Percentiles rank a stretch among this genome's conserved stretches.
Evolutionary conservation across 2,888 invertebrate genomes (phyloP).

Genomic region (Drosophila leonis): DNA sequence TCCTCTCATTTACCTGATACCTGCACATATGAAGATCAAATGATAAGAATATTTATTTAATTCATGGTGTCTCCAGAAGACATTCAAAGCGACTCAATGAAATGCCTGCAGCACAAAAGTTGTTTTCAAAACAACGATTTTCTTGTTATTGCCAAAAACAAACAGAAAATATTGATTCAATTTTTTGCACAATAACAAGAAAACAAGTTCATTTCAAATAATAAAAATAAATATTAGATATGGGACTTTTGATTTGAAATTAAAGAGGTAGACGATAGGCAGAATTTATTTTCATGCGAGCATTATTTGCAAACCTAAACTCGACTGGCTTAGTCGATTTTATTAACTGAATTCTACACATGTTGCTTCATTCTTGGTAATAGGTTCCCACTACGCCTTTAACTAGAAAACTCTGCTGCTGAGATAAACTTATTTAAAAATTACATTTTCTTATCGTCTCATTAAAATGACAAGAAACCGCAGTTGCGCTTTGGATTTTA

Average conservation of each 20-base stretch:
- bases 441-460: no score
- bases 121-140: constrained; percentile 25
- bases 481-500: background rate
- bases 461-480: background rate
- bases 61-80: constrained; percentile 35
- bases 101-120: constrained; percentile 36
- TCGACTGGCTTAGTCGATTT: background rate
- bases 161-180: background rate
- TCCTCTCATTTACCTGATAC: background rate
- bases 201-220: constrained; percentile 4
- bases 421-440: background rate
- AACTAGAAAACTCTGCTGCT: background rate
- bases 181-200: constrained; percentile 5
- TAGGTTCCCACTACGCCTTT: background rate
- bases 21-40: constrained; percentile 42
- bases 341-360: background rate
- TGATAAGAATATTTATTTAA: constrained; percentile 65
- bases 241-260: background rate
- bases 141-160: constrained; percentile 26
- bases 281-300: background rate
- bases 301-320: background rate
- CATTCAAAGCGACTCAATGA: constrained; percentile 38
- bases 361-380: background rate
- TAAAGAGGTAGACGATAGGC: background rate
- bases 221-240: background rate